Base-by-base conservation (phyloP, 2,113 vertebrate species). In the Ictidomys tridecemlineatus region DNA sequence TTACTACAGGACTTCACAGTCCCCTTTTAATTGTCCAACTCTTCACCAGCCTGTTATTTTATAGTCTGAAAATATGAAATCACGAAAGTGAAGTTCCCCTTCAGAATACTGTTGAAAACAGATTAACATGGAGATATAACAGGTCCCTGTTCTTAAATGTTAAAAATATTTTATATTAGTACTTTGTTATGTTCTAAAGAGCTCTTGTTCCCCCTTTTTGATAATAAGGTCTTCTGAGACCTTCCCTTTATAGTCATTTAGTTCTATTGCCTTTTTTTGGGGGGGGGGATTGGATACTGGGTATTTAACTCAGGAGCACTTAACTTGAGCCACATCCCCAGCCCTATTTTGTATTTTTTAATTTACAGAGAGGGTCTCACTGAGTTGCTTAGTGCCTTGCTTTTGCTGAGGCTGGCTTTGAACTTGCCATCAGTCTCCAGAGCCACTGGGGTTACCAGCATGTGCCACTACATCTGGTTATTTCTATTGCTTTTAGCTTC, bases 401-500 rank as follows among this genome's bases (percentile, higher is more conserved):
- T 13, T 14, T 53, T 53, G 51, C 51, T 53, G 14, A 53, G 51
- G 51, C 51, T 53, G 51, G 51, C 51, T 53, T 53, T 53, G 51
- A 53, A 53, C 51, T 14, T 14, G 51, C 51, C 11, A 53, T 53
- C 14, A 53, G 51, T 13, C 51, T 53, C 51, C 51, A 16, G 13
- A 53, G 13, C 51, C 51, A 16, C 51, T 53, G 51, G 14, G 51
- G 17, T 53, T 53, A 14, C 14, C 13, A 13, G 51, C 51, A 16
- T 53, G 51, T 14, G 51, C 51, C 14, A 53, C 51, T 16, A 14
- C 14, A 3, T 2, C 12, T 14, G 51, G 2, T 13, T 53, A 14
- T 12, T 53, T 53, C 51, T 14, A 53, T 16, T 53, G 3, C 51
- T 99, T 99, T 97, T 98, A 99, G 98, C 90, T 98, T 99, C 98